Conservation (phyloP, 2,797 vertebrate species). For the Mus minutoides region DNA sequence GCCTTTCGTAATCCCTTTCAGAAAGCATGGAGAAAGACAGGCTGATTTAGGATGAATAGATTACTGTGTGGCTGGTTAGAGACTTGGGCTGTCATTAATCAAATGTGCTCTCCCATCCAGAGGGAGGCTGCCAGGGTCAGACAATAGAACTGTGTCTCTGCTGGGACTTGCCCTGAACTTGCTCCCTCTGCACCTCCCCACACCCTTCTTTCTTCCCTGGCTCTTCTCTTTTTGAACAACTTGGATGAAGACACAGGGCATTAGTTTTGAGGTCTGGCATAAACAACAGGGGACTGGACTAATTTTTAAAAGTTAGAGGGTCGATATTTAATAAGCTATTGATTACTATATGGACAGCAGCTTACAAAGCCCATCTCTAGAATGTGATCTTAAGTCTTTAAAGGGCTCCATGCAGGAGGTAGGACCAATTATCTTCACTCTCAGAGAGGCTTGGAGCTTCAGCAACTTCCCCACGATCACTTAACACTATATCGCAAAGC, state of each 20-base stretch:
- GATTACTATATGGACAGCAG: neutral
- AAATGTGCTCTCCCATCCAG: conserved; percentile 19
- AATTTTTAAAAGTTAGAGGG: neutral
- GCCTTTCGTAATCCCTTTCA: conserved; percentile 24
- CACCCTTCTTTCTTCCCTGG: neutral
- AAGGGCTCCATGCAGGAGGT: neutral
- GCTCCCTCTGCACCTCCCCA: neutral
- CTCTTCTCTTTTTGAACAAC: neutral
- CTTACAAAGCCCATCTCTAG: neutral
- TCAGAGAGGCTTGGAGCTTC: neutral
- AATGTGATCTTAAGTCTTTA: neutral
- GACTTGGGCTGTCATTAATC: conserved; percentile 44
- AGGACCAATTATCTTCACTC: neutral
- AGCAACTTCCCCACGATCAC: neutral
- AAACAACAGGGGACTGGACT: neutral
- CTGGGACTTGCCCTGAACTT: neutral
- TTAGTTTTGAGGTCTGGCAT: neutral
- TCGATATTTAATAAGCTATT: neutral
- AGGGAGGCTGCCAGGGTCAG: neutral
- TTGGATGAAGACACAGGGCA: neutral
- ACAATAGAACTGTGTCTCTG: conserved; percentile 55
- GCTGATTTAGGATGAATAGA: conserved; percentile 43
- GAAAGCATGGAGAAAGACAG: conserved; percentile 20
- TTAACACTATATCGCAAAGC: neutral
- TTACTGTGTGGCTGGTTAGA: conserved; percentile 28